These are phyloP conservation scores for Gavia stellata DNA, from an alignment of 2,113 vertebrate genomes.

Conservation along the genomic window DNA sequence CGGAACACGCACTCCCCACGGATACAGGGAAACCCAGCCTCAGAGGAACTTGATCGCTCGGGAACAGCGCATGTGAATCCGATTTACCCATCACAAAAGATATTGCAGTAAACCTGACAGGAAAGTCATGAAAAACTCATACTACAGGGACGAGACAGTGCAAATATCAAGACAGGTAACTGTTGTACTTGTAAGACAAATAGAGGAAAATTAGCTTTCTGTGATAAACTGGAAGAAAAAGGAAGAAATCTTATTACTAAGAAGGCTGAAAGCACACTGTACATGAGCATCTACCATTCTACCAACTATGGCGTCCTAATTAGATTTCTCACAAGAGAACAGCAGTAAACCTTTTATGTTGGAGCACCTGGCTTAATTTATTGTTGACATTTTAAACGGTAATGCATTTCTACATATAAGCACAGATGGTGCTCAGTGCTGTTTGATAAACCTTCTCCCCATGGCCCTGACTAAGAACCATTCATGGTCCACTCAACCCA, in stretches of 20 bases:
- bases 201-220: not conserved
- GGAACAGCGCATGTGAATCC: not conserved
- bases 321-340: conserved; percentile 8
- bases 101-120: not conserved
- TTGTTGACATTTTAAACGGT: conserved; percentile 32
- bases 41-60: not conserved
- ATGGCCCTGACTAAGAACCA: not conserved
- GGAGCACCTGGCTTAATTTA: conserved; percentile 30
- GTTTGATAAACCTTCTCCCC: not conserved
- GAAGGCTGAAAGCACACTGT: not conserved
- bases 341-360: conserved; percentile 7
- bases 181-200: not conserved
- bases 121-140: not conserved
- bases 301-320: not conserved
- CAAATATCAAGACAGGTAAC: not conserved
- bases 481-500: not conserved
- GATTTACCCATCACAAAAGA: not conserved
- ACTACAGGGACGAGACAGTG: not conserved
- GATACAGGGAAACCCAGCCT: not conserved
- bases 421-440: conserved; percentile 6
- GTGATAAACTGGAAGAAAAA: not conserved
- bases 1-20: not conserved
- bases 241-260: not conserved
- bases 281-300: not conserved
- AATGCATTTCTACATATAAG: not conserved